A percentile compares a stretch with the other conserved stretches of the same genome.
Evolutionary conservation across 2,797 vertebrate species (phyloP).

Genomic region (Todus mexicanus): DNA sequence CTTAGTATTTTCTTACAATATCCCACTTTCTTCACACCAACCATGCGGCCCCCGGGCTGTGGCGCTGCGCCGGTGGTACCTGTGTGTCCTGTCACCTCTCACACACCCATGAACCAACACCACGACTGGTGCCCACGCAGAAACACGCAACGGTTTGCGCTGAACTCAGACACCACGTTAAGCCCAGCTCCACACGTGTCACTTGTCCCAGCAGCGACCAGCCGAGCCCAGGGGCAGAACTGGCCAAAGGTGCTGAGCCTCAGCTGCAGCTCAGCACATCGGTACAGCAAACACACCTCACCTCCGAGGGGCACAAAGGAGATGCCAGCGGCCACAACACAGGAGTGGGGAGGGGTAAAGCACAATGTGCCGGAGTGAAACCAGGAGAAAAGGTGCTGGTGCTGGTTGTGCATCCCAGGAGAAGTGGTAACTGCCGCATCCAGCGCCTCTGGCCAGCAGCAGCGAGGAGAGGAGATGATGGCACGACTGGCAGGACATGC

Average conservation of each 20-base stretch:
- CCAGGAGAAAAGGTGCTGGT: neutral
- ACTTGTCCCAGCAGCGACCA: neutral
- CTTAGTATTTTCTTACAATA: accelerated
- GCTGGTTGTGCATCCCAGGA: accelerated
- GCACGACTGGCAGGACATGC: neutral
- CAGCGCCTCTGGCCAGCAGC: neutral
- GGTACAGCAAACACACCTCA: neutral
- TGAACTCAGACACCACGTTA: neutral
- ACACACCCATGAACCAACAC: neutral
- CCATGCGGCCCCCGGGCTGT: too few species aligned
- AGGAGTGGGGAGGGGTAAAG: neutral
- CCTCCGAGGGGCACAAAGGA: neutral
- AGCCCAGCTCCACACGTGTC: neutral
- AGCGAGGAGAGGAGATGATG: neutral
- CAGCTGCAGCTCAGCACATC: neutral
- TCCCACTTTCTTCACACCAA: accelerated
- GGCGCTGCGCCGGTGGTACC: neutral
- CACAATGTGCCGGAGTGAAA: accelerated
- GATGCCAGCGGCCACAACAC: accelerated
- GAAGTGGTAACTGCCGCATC: neutral
- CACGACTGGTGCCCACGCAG: accelerated
- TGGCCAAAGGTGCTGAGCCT: accelerated
- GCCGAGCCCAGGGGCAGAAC: neutral
- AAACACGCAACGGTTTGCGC: neutral
- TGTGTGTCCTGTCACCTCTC: accelerated